phyloP scores from a whole-genome alignment of 2,797 vertebrate genomes.

The Rhadinocentrus ornatus region DNA sequence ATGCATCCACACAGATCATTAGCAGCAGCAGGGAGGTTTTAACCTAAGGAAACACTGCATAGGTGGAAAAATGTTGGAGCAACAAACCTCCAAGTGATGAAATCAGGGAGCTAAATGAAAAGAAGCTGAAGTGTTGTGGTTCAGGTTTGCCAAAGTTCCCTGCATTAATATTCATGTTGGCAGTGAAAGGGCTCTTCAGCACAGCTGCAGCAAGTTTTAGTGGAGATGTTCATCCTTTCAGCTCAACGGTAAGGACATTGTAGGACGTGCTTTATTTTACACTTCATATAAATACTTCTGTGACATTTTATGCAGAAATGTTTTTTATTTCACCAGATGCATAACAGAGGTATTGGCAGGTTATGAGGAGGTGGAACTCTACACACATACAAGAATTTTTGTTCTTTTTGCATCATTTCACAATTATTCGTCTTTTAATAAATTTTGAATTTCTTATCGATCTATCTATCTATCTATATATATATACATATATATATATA shows the following conservation, averaged over 20 bases:
- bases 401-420: no score
- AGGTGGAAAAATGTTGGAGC: constrained; percentile 16
- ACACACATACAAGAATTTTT: no score
- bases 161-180: constrained; percentile 31
- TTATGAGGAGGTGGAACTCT: no score
- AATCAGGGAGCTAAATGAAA: constrained; percentile 35
- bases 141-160: constrained; percentile 16
- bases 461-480: no score
- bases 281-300: no score
- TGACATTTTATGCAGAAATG: no score
- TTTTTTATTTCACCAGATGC: neutral
- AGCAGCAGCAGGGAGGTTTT: constrained; percentile 46
- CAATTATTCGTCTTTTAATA: no score
- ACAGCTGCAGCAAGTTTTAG: constrained; percentile 47
- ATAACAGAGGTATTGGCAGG: no score
- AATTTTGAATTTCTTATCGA: no score
- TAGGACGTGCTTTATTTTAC: neutral
- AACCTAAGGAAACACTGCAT: constrained; percentile 10
- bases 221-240: constrained; percentile 12
- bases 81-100: constrained; percentile 37
- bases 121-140: constrained; percentile 38
- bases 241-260: neutral
- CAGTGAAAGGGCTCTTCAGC: constrained; percentile 30
- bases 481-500: no score
- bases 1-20: constrained; percentile 50